Conservation (phyloP, 2,888 invertebrate genomes). For the Lamellibrachia columna region DNA sequence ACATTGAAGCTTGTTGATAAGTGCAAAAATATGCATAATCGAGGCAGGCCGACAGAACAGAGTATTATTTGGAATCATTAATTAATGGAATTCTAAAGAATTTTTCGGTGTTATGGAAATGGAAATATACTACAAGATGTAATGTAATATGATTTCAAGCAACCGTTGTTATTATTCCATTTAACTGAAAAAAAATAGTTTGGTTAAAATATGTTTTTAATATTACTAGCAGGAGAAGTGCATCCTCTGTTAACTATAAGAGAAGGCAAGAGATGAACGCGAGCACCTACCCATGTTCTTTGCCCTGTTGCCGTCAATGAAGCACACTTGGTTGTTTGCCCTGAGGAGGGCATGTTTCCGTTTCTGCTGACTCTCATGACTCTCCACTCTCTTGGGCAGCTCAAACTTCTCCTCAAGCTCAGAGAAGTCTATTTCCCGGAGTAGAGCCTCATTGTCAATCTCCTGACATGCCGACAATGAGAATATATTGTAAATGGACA, state of each 20-base stretch:
- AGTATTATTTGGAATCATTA: too few relatives aligned
- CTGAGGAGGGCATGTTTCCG: background rate
- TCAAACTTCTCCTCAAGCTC: constrained; percentile 35
- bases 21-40: too few relatives aligned
- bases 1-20: too few relatives aligned
- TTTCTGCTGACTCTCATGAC: constrained; percentile 17
- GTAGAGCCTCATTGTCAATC: constrained; percentile 27
- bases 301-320: constrained; percentile 37
- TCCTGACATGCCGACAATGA: constrained; percentile 22
- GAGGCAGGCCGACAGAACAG: too few relatives aligned
- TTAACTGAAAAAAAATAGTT: too few relatives aligned
- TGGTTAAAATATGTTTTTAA: too few relatives aligned
- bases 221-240: background rate
- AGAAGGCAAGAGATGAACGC: background rate
- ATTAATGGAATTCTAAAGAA: too few relatives aligned
- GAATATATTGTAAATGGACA: background rate
- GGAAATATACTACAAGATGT: too few relatives aligned
- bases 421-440: constrained; percentile 34
- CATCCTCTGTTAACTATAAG: background rate
- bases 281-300: constrained; percentile 37
- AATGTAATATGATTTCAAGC: too few relatives aligned
- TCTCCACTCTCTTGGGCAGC: constrained; percentile 26
- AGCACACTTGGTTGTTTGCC: constrained; percentile 20
- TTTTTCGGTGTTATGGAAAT: too few relatives aligned
- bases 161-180: too few relatives aligned